A percentile compares a stretch with the other conserved stretches of the same genome.
Conservation (phyloP, 2,797 vertebrate genomes). For the Diceros bicornis region DNA sequence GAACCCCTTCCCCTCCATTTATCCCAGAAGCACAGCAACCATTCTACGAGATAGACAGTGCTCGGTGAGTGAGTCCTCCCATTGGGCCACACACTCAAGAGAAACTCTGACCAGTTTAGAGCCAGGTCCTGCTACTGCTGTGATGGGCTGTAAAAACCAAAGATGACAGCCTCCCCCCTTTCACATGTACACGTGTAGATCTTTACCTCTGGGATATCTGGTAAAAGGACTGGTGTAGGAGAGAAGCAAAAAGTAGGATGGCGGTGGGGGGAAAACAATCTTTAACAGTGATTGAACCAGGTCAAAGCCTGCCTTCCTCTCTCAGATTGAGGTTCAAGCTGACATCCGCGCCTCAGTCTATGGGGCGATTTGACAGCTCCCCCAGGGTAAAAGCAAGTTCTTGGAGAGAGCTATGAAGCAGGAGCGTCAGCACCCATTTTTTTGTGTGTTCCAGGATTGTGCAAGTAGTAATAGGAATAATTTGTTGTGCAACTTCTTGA, state of each 20-base stretch:
- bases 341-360: neutral
- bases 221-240: neutral
- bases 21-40: neutral
- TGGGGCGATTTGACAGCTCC: neutral
- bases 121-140: fast-evolving
- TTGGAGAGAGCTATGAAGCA: neutral
- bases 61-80: neutral
- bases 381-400: neutral
- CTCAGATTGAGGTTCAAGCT: neutral
- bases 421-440: too few species aligned
- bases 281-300: neutral
- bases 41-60: neutral
- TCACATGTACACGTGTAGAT: fast-evolving
- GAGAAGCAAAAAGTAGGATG: neutral
- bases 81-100: neutral
- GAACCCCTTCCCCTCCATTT: neutral
- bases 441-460: neutral
- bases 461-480: neutral
- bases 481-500: neutral
- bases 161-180: neutral
- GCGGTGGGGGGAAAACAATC: too few species aligned
- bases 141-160: neutral
- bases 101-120: neutral
- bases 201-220: neutral
- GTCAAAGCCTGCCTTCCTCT: neutral